Percentiles rank a stretch among this genome's conserved stretches.
Conservation (phyloP, 2,888 invertebrate genomes). For the Calliphora vomitoria region DNA sequence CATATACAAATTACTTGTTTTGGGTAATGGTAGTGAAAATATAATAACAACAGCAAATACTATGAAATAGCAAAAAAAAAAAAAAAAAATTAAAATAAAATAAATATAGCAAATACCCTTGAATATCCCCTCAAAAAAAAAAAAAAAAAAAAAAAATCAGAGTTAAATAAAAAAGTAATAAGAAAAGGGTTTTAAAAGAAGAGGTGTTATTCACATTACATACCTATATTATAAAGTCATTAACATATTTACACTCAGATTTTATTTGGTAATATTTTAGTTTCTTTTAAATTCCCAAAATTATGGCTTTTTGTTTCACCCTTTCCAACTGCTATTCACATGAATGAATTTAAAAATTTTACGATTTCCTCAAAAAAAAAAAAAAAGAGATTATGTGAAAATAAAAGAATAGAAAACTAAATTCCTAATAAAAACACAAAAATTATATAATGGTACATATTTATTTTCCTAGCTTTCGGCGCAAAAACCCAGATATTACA, state of each 20-base stretch:
- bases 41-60: constrained; percentile 1
- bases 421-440: neutral
- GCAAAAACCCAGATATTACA: no score
- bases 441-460: no score
- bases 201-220: neutral
- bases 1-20: constrained; percentile 11
- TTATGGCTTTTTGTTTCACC: neutral
- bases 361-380: no score
- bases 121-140: constrained; percentile 10
- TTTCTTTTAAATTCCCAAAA: neutral
- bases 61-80: constrained; percentile 36
- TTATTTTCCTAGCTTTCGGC: no score
- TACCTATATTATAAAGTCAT: no score
- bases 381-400: no score
- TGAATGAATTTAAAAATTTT: no score
- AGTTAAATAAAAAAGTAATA: neutral
- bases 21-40: neutral
- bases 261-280: no score
- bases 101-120: constrained; percentile 35
- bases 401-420: neutral
- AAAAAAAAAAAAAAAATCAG: neutral
- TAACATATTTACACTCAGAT: no score
- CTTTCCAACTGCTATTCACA: neutral
- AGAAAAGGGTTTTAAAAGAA: neutral
- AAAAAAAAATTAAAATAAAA: constrained; percentile 42